Evolutionary conservation across 2,797 vertebrate species (phyloP), one percentile per base, ranked within the genome.

Genomic region (Pelobates cultripes): DNA sequence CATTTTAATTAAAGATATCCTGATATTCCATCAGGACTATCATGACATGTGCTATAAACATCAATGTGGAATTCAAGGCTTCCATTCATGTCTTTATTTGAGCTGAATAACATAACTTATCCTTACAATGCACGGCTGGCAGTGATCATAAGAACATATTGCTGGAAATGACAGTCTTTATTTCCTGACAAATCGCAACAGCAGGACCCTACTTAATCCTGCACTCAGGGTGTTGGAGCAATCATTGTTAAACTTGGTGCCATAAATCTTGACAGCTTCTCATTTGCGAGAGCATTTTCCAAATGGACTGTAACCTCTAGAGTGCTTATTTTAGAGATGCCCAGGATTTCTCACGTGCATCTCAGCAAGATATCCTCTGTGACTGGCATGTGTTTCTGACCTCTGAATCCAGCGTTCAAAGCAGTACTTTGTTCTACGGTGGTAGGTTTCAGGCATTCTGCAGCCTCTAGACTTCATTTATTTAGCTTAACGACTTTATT

Each of bases 211-310:
- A 61, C 64, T 70, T 75, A 80, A 80, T 80, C 79, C 79, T 60
- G 72, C 72, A 69, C 15, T 66, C n/a, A n/a, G 41, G 53, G 73
- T 66, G 43, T 51, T 51, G 67, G 63, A 77, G 71, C 75, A 77
- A 77, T 82, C 75, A 73, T 67, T 55, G 61, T 64, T 77, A 47
- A 78, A 68, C 69, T 73, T 42, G 5, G 51, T 41, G 60, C 74
- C 69, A 68, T 71, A 78, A 67, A 77, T 57, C 47, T 64, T 68
- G 70, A 60, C 75, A 77, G 75, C 45, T 82, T 15, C 61, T 67
- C 70, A 73, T 44, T 78, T 66, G 67, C 41, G 14, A 51, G 43
- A 51, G 70, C 28, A 60, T 73, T 73, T 73, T 61, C 53, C 55
- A 66, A 7, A 57, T 8, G 40, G 45, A 67, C 12, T 17, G 7